phyloP scores from a whole-genome alignment of 2,797 vertebrate genomes.

The Esox masquinongy region DNA sequence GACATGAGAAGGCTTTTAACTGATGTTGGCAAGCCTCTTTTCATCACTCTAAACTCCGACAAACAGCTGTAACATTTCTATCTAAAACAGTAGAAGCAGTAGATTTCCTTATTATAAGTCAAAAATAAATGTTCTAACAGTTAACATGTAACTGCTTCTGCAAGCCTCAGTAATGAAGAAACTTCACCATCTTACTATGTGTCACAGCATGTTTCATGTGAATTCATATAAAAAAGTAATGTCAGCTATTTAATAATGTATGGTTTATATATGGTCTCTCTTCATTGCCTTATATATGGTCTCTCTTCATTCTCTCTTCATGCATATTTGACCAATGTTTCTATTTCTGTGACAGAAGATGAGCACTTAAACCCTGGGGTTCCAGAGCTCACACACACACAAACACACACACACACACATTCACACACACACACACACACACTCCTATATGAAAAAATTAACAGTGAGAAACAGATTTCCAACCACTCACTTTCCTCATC shows the following conservation, averaged over 20 bases:
- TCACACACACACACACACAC: slow-evolving; percentile 6
- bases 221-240: slow-evolving; percentile 39
- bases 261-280: slow-evolving; percentile 38
- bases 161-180: background rate
- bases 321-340: slow-evolving; percentile 51
- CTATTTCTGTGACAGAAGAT: slow-evolving; percentile 19
- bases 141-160: background rate
- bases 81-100: no score
- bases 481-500: slow-evolving; percentile 1
- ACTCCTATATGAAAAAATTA: slow-evolving; percentile 10
- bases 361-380: background rate
- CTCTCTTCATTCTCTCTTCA: slow-evolving; percentile 36
- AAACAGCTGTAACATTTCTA: no score
- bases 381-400: background rate
- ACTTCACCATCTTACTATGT: slow-evolving; percentile 8
- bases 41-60: no score
- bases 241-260: slow-evolving; percentile 52
- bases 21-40: no score
- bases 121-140: background rate
- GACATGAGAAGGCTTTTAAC: no score
- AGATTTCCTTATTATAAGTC: no score
- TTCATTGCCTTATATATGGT: slow-evolving; percentile 42
- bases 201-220: background rate
- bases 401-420: slow-evolving; percentile 12
- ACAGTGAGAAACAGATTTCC: slow-evolving; percentile 4